A percentile compares a stretch with the other conserved stretches of the same genome.
Evolutionary conservation across 2,797 vertebrate species (phyloP).

Genomic region (Sebastes dallii): DNA sequence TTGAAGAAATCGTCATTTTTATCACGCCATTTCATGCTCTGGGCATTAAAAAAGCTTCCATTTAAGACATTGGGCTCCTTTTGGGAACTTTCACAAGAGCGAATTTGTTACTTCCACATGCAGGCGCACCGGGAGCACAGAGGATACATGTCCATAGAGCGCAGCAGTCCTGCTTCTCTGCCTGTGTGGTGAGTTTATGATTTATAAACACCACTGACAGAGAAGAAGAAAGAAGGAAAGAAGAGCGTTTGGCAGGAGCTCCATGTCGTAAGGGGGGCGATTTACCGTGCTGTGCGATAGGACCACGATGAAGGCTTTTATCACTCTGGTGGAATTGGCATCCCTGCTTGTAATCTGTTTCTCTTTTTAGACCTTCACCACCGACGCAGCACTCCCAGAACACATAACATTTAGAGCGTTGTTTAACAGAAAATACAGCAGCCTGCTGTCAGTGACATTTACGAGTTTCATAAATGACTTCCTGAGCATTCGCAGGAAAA

Average conservation of each 20-base stretch:
- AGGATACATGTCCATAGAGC: slow-evolving; percentile 11
- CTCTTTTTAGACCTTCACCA: slow-evolving; percentile 34
- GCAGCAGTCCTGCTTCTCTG: slow-evolving; percentile 6
- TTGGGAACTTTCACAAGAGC: not conserved
- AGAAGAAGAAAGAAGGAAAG: slow-evolving; percentile 43
- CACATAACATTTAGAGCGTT: slow-evolving; percentile 30
- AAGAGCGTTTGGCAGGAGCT: slow-evolving; percentile 47
- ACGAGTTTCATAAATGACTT: slow-evolving; percentile 28
- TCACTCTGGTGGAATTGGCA: slow-evolving; percentile 40
- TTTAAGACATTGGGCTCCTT: slow-evolving; percentile 4
- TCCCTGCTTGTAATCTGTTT: slow-evolving; percentile 30
- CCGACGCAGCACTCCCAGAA: slow-evolving; percentile 20
- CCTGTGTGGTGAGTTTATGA: slow-evolving; percentile 55
- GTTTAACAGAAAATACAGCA: slow-evolving; percentile 30
- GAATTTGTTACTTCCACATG: slow-evolving; percentile 12
- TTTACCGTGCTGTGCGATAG: slow-evolving; percentile 52
- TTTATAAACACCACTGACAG: slow-evolving; percentile 56
- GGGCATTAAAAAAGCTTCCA: not conserved
- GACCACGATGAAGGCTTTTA: slow-evolving; percentile 48
- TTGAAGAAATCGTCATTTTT: not conserved
- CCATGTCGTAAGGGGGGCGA: slow-evolving; percentile 28
- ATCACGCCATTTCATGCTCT: not conserved
- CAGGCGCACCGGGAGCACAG: not conserved
- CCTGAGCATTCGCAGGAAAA: slow-evolving; percentile 21
- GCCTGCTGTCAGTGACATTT: slow-evolving; percentile 33